These are phyloP conservation scores for Ondatra zibethicus DNA, from an alignment of 2,113 vertebrate genomes.

Conservation along the genomic window DNA sequence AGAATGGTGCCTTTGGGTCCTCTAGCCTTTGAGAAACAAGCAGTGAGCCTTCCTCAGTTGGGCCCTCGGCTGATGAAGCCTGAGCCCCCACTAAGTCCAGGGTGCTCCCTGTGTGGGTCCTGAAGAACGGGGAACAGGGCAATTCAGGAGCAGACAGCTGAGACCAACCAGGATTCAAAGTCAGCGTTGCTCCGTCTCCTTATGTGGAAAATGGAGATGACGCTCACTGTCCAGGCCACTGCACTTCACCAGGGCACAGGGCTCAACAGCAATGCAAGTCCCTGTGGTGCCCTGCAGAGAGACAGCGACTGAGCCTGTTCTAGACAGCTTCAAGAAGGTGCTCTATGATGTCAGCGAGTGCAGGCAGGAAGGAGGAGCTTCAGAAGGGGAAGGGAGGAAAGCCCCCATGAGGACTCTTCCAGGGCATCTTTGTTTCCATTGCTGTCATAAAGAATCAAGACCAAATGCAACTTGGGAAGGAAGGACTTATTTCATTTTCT, in stretches of 20 bases:
- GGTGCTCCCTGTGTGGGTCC: background rate
- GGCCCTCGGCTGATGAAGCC: background rate
- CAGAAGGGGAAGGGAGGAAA: background rate
- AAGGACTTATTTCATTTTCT: background rate
- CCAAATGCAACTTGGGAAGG: background rate
- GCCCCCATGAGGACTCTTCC: accelerated
- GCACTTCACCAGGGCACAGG: background rate
- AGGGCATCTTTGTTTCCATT: background rate
- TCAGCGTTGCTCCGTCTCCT: background rate
- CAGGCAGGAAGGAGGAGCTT: background rate
- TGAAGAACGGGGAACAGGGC: background rate
- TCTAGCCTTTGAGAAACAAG: background rate
- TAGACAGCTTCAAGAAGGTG: background rate
- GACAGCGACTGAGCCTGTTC: background rate
- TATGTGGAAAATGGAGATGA: background rate
- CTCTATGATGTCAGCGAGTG: background rate
- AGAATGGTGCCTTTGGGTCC: background rate
- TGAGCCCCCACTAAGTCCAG: background rate
- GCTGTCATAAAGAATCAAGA: background rate
- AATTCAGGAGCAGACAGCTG: background rate
- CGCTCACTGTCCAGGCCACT: background rate
- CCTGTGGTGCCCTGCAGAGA: background rate
- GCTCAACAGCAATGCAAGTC: background rate
- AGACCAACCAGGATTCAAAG: background rate
- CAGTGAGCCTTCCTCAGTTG: background rate